These are phyloP conservation scores for Hiodon alosoides DNA, from an alignment of 2,113 vertebrate genomes.

Conservation along the genomic window DNA sequence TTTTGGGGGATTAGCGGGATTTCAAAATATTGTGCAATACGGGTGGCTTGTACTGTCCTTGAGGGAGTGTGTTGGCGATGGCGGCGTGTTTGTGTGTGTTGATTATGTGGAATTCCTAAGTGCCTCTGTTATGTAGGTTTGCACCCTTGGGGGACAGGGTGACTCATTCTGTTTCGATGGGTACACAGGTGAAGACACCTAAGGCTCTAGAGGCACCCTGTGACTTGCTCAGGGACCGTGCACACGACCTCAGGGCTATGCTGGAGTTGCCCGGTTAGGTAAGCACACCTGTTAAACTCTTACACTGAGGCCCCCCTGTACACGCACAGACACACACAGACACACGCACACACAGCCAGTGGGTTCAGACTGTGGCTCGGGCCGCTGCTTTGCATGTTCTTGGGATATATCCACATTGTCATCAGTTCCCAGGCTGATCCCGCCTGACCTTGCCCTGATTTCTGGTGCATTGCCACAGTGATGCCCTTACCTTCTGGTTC, in stretches of 20 bases:
- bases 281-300: too few species aligned
- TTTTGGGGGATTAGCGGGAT: not conserved
- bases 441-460: constrained; percentile 3
- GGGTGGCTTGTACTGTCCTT: not conserved
- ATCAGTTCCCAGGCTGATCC: not conserved
- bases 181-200: not conserved
- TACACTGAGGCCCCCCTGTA: not conserved
- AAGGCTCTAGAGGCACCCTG: not conserved
- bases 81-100: constrained; percentile 24
- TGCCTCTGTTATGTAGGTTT: not conserved
- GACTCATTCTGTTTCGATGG: constrained; percentile 15
- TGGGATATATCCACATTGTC: not conserved
- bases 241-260: too few species aligned
- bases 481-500: not conserved
- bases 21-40: constrained; percentile 22
- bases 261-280: too few species aligned
- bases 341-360: not conserved
- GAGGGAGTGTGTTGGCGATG: too few species aligned
- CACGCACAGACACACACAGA: not conserved
- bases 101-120: too few species aligned
- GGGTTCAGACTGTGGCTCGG: not conserved
- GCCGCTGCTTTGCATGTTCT: constrained; percentile 4
- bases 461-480: not conserved
- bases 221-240: not conserved
- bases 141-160: not conserved